Evolutionary conservation across 92 coral and sea anemone species (phyloP).

Genomic region (Actinostola sp.): DNA sequence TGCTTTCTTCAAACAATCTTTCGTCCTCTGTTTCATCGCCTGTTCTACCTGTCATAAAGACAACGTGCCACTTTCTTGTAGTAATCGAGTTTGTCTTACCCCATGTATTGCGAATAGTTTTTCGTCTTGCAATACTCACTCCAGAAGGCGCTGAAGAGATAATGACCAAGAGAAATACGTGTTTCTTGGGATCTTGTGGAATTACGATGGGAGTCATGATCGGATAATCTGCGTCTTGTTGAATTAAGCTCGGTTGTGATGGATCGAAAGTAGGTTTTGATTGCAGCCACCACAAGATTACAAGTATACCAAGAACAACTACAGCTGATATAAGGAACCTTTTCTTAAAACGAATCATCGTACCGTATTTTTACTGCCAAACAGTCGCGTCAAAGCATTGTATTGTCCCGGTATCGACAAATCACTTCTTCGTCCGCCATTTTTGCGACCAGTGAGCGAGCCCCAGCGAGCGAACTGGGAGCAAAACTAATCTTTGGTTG

Average conservation of each 20-base stretch:
- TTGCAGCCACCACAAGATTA: slow-evolving; percentile 2
- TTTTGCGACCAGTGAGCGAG: too few relatives aligned
- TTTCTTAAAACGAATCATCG: too few relatives aligned
- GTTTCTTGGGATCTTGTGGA: slow-evolving; percentile 21
- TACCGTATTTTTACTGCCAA: not conserved
- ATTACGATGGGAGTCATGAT: slow-evolving; percentile 32
- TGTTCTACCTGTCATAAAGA: slow-evolving; percentile 74
- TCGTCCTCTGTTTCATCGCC: slow-evolving; percentile 29
- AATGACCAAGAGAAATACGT: slow-evolving; percentile 55
- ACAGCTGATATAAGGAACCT: too few relatives aligned
- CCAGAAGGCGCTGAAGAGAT: slow-evolving; percentile 66
- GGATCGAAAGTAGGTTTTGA: slow-evolving; percentile 3
- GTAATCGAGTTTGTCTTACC: slow-evolving; percentile 39
- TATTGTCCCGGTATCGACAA: too few relatives aligned
- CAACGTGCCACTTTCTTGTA: slow-evolving; percentile 37
- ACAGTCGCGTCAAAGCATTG: too few relatives aligned
- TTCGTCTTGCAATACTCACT: slow-evolving; percentile 45
- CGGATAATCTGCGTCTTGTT: slow-evolving; percentile 25
- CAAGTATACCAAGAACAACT: not conserved
- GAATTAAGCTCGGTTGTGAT: not conserved
- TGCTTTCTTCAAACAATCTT: slow-evolving; percentile 53
- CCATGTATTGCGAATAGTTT: slow-evolving; percentile 70
- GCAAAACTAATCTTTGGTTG: too few relatives aligned
- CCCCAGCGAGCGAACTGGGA: too few relatives aligned
- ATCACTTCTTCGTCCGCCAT: too few relatives aligned